Evolutionary conservation across 64 coral and sea anemone genomes (phyloP), one percentile per base, ranked within the genome.

Genomic region (Astreopora myriophthalma): DNA sequence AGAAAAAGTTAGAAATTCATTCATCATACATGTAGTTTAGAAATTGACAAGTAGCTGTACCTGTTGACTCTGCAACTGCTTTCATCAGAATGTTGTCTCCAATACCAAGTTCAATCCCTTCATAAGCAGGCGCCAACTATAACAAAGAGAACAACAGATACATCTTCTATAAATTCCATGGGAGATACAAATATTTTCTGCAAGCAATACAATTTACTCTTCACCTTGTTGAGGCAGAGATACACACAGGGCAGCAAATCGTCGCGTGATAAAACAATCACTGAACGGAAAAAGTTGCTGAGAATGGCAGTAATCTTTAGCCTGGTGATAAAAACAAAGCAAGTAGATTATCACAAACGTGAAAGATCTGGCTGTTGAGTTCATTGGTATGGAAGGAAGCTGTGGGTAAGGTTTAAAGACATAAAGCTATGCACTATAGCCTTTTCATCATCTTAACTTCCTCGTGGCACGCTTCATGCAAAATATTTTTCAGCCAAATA

Each of bases 21-120:
- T n/a, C n/a, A n/a, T n/a, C n/a, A n/a, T n/a, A n/a, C n/a, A n/a
- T n/a, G n/a, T n/a, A n/a, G n/a, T n/a, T n/a, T n/a, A n/a, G n/a
- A n/a, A n/a, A n/a, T n/a, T n/a, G n/a, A n/a, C n/a, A n/a, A 24
- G n/a, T 22, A 24, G 7, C 3, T 42, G 27, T 83, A 99, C 97
- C 97, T 93, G 97, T 99, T 55, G 97, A 75, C 60, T 96, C 97
- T 40, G 97, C 79, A 5, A 99, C 94, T 49, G 94, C 94, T 80
- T 99, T 99, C 85, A 99, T 95, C 34, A 99, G 79, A 35, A 99
- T 78, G 58, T 95, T 88, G 31, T 99, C 97, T 38, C 97, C 97
- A 78, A 99, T 93, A 48, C 97, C 97, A 86, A 99, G 78, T 76
- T 99, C 97, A 82, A 99, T 96, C 57, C 97, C 97, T 93, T 99